These are phyloP conservation scores for Rhogogaster chlorosoma DNA, from an alignment of 2,888 invertebrate genomes.

Conservation along the genomic window DNA sequence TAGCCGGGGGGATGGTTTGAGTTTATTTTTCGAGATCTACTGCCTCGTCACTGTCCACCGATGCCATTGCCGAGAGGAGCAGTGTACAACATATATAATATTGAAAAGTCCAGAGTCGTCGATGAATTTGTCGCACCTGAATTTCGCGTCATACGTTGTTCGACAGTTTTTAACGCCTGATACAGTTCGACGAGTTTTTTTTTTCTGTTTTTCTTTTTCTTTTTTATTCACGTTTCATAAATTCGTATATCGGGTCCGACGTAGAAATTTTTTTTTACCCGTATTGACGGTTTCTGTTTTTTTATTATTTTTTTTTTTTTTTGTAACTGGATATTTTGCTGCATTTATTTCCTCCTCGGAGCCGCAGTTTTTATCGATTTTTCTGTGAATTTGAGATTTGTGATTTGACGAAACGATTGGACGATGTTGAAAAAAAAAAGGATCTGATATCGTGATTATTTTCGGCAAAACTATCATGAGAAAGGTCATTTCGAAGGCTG, in stretches of 20 bases:
- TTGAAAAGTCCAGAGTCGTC: constrained; percentile 31
- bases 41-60: constrained; percentile 73
- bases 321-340: not conserved
- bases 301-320: not conserved
- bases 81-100: constrained; percentile 11
- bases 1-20: constrained; percentile 69
- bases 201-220: constrained; percentile 18
- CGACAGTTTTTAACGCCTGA: constrained; percentile 23
- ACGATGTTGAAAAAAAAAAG: not conserved
- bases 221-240: not conserved
- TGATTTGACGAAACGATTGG: not conserved
- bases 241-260: not conserved
- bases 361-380: not conserved
- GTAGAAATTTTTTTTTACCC: not conserved
- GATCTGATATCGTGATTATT: not conserved
- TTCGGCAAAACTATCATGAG: not conserved
- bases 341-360: not conserved
- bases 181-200: not conserved
- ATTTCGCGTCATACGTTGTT: constrained; percentile 7
- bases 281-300: not conserved
- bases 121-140: constrained; percentile 35
- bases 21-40: constrained; percentile 75
- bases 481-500: not conserved
- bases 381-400: not conserved
- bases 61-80: not conserved